Base-by-base conservation (phyloP, 2,113 vertebrate genomes). In the Panurus biarmicus region DNA sequence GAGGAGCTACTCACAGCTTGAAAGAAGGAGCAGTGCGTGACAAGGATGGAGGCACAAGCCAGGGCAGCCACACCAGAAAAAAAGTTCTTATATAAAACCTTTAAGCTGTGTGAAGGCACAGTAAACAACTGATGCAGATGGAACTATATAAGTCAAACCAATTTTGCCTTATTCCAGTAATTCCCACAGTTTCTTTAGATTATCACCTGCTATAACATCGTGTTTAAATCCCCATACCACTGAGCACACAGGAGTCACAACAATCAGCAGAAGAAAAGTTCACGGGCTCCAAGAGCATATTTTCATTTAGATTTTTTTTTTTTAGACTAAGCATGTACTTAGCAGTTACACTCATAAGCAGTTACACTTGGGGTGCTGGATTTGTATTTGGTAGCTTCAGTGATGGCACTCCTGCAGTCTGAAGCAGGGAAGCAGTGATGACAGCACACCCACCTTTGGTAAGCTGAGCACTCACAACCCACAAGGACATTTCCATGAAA, bases 181-280 rank as follows among this genome's bases (percentile, higher is more conserved):
- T 38, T 77, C 33, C n/a, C 33, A 10, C 31, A 2, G 7, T 58
- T 67, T 44, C 48, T 62, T 60, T 84, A 33, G 26, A 26, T 50
- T 40, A 31, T 23, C 26, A 58, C 9, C 19, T 22, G 47, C 11
- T 17, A 31, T 26, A 60, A 29, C 23, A 47, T 2, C 0, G 0
- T 14, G 19, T 20, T 28, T 53, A n/a, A 84, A 17, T 53, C 5
- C 3, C 53, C 0, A 0, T 42, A 11, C 19, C 10, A 24, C 21
- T n/a, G 19, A 64, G 6, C 31, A 16, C 25, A 35, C 12, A 81
- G 19, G 19, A 60, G 7, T 47, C 77, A 57, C 22, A 67, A 44
- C 15, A 38, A 76, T 15, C 24, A 75, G 29, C 36, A 66, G 56
- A 12, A 89, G 26, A 10, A 26, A 44, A 51, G 40, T 7, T 48